These are phyloP conservation scores for Anoplophora glabripennis DNA, from an alignment of 1,140 invertebrate species.

Conservation along the genomic window DNA sequence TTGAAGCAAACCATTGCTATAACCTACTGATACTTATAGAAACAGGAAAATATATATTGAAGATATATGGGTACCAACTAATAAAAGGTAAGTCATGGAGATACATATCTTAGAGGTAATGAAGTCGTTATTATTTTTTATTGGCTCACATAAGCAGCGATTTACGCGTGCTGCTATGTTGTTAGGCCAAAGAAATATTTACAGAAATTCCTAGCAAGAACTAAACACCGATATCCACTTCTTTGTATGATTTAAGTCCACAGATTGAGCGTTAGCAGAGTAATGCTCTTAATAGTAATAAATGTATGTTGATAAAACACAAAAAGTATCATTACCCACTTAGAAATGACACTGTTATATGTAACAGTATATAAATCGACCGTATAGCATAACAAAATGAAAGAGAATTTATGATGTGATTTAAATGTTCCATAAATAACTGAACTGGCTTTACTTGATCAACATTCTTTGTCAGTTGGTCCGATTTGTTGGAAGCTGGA, in stretches of 20 bases:
- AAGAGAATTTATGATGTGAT: conserved; percentile 10
- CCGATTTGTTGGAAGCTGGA: too few species aligned
- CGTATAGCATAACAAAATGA: conserved; percentile 15
- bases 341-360: conserved; percentile 18
- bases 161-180: conserved; percentile 4
- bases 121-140: too few species aligned
- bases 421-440: too few species aligned
- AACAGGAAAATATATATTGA: too few species aligned
- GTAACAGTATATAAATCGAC: conserved; percentile 21
- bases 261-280: conserved; percentile 6
- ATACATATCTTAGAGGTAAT: too few species aligned
- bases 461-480: too few species aligned
- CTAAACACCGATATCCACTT: conserved; percentile 8
- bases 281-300: conserved; percentile 5
- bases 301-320: conserved; percentile 15
- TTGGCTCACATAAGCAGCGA: too few species aligned
- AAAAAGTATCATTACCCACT: conserved; percentile 12
- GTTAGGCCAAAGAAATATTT: conserved; percentile 7
- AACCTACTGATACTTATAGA: too few species aligned
- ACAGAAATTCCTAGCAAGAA: conserved; percentile 8
- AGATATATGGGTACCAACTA: too few species aligned
- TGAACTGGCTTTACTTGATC: too few species aligned
- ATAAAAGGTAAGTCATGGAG: too few species aligned
- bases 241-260: conserved; percentile 9
- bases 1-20: too few species aligned